phyloP scores from a whole-genome alignment of 1,140 invertebrate genomes.

The Bombyx mandarina region DNA sequence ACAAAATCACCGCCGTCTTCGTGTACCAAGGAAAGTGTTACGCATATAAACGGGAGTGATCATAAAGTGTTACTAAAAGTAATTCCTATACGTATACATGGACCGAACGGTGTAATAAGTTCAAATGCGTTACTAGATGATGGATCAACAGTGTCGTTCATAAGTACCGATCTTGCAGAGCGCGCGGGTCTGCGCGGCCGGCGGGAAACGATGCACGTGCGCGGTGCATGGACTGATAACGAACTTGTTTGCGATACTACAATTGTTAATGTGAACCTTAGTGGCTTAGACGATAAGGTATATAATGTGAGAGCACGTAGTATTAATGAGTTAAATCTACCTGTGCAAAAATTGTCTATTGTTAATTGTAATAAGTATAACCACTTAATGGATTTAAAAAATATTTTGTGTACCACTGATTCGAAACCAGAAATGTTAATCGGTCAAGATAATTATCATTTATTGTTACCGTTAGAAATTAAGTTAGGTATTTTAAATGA shows the following conservation, averaged over 20 bases:
- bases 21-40: slow-evolving; percentile 1
- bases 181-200: slow-evolving; percentile 8
- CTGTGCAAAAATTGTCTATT: slow-evolving; percentile 11
- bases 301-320: slow-evolving; percentile 11
- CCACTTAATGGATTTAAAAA: slow-evolving; percentile 9
- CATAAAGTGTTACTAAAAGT: slow-evolving; percentile 14
- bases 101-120: slow-evolving; percentile 13
- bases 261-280: slow-evolving; percentile 8
- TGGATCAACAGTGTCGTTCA: slow-evolving; percentile 15
- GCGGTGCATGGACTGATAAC: slow-evolving; percentile 13
- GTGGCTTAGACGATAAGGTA: slow-evolving; percentile 2
- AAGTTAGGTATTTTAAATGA: slow-evolving; percentile 13
- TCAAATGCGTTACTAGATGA: slow-evolving; percentile 17
- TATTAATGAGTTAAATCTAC: slow-evolving; percentile 17
- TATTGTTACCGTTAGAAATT: slow-evolving; percentile 17
- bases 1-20: too few species aligned
- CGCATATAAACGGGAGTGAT: slow-evolving; percentile 2
- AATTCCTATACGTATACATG: slow-evolving; percentile 15
- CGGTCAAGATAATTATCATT: slow-evolving; percentile 26
- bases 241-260: slow-evolving; percentile 10
- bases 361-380: slow-evolving; percentile 8
- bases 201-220: slow-evolving; percentile 9
- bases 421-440: slow-evolving; percentile 19
- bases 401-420: slow-evolving; percentile 6
- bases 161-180: slow-evolving; percentile 10